Evolutionary conservation across 2,797 vertebrate genomes (phyloP), one percentile per base, ranked within the genome.

Genomic region (Coilia nasus): DNA sequence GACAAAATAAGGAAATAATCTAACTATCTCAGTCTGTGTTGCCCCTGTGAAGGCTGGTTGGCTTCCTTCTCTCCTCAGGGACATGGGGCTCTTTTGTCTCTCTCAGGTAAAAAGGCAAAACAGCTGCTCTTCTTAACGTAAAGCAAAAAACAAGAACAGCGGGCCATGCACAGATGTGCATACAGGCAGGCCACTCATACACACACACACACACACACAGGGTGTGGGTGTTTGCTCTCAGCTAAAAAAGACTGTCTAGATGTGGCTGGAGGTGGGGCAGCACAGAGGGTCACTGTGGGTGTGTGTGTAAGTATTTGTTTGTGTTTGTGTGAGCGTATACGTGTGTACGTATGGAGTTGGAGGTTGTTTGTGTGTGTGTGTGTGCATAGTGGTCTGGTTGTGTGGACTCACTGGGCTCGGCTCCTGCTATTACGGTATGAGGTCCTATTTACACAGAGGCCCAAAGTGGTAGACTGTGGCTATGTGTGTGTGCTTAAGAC

Each of bases 401-500:
- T 71, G 64, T 71, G 64, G 28, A 10, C 64, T 71, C 25, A 71
- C 21, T 71, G 64, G 64, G 64, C 64, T 17, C 31, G 64, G 64
- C 64, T 71, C 11, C 64, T 67, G 62, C 23, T 71, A 71, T 71
- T 71, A 71, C 28, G 64, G 28, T 15, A 71, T 71, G 64, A 71
- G 64, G 64, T 25, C 64, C 64, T 71, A 35, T 71, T 71, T 71
- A 35, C 64, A 31, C 64, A 71, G 64, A 71, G 64, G 64, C 64
- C 64, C 64, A 71, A 71, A 71, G 64, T 17, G 64, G 64, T 71
- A 35, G 64, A 28, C 28, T 54, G 50, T 54, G 50, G 7, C 9
- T 54, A 7, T 54, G 50, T 54, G 50, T 54, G 50, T 54, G 50
- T 54, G 50, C 1, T 54, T 10, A 7, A 54, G 50, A 54, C 4